Evolutionary conservation across 2,888 invertebrate species (phyloP).

Genomic region (Sclerodermus sp.): DNA sequence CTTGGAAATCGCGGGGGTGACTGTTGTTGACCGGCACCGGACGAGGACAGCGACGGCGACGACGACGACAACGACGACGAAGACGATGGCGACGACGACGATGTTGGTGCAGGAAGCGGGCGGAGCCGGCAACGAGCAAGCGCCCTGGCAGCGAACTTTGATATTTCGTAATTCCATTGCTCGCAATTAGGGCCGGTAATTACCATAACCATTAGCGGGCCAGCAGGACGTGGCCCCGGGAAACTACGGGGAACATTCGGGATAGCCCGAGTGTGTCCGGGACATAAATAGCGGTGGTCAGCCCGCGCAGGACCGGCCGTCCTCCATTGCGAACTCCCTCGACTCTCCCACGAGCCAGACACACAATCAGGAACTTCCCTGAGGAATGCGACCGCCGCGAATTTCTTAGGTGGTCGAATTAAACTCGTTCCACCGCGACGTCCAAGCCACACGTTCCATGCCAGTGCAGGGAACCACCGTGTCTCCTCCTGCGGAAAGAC

Average conservation of each 20-base stretch:
- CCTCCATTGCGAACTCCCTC: slow-evolving; percentile 37
- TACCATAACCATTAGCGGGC: slow-evolving; percentile 58
- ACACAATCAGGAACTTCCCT: slow-evolving; percentile 57
- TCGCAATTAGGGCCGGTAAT: slow-evolving; percentile 57
- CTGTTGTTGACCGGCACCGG: no score
- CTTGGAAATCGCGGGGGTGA: no score
- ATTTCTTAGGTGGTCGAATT: slow-evolving; percentile 57
- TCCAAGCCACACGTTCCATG: slow-evolving; percentile 34
- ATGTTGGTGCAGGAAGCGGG: not conserved
- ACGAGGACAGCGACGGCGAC: no score
- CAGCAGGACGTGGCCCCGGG: slow-evolving; percentile 34
- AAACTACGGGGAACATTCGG: slow-evolving; percentile 43
- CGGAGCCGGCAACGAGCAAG: slow-evolving; percentile 1
- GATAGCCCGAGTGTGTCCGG: slow-evolving; percentile 42
- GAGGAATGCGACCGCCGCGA: slow-evolving; percentile 56
- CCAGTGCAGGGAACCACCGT: not conserved
- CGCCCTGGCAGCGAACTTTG: slow-evolving; percentile 42
- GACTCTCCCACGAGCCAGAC: slow-evolving; percentile 40
- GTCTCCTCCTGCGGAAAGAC: slow-evolving; percentile 24
- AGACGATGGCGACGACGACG: not conserved
- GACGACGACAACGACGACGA: no score
- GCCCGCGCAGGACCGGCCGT: slow-evolving; percentile 32
- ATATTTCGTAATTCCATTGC: slow-evolving; percentile 58
- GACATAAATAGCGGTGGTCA: slow-evolving; percentile 57
- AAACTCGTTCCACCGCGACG: slow-evolving; percentile 50